These are phyloP conservation scores for Xiphorhynchus elegans DNA, from an alignment of 2,113 vertebrate species.

Conservation along the genomic window DNA sequence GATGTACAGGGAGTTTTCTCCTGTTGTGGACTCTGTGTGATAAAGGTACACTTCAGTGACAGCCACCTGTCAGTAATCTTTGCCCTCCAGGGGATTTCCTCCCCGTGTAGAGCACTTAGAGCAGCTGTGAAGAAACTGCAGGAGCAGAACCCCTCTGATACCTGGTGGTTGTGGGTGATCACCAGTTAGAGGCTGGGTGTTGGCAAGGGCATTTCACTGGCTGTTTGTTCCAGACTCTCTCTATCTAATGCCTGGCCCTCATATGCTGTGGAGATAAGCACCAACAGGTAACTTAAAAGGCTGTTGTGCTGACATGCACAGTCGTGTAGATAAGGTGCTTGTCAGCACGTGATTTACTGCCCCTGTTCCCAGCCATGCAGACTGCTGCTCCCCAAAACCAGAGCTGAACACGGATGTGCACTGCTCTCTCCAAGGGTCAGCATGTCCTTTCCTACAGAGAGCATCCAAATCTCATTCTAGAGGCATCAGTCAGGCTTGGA, in stretches of 20 bases:
- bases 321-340: neutral
- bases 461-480: neutral
- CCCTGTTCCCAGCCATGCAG: neutral
- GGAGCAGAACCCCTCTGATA: neutral
- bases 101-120: fast-evolving
- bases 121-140: neutral
- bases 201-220: neutral
- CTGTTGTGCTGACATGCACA: neutral
- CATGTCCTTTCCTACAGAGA: neutral
- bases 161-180: neutral
- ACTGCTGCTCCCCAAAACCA: neutral
- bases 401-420: neutral
- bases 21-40: neutral
- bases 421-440: neutral
- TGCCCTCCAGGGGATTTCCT: neutral
- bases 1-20: neutral
- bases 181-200: neutral
- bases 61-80: neutral
- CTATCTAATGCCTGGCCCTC: neutral
- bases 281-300: neutral
- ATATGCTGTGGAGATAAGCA: neutral
- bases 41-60: neutral
- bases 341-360: neutral
- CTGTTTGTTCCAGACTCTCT: neutral
- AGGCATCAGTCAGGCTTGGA: neutral